These are phyloP conservation scores for Accipiter cooperii DNA, from an alignment of 2,113 vertebrate genomes.

Conservation along the genomic window DNA sequence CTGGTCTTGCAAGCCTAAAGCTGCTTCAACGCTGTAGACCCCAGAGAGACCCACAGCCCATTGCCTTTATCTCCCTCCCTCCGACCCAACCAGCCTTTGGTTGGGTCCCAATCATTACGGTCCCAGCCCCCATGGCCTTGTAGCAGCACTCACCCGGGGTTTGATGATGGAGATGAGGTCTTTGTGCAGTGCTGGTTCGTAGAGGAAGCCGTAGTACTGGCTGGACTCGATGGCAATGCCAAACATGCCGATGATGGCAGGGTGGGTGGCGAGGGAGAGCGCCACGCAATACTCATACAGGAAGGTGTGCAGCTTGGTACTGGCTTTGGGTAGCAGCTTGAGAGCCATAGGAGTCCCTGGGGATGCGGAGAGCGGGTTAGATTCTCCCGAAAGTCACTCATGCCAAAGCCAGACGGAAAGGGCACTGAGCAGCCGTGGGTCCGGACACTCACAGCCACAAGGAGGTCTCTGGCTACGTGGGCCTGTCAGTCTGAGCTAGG, in stretches of 20 bases:
- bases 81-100: neutral
- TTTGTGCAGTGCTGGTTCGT: conserved; percentile 83
- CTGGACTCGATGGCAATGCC: conserved; percentile 89
- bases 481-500: neutral
- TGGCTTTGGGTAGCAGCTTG: conserved; percentile 88
- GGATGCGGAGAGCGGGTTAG: neutral
- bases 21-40: neutral
- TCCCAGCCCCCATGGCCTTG: neutral
- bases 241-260: conserved; percentile 84
- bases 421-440: neutral
- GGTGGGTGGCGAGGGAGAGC: conserved; percentile 82
- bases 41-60: neutral
- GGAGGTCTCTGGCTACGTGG: rapidly evolving
- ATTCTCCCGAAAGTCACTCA: neutral
- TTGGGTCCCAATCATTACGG: neutral
- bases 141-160: conserved; percentile 76
- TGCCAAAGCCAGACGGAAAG: neutral
- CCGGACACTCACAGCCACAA: neutral
- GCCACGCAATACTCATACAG: conserved; percentile 92
- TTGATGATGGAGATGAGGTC: conserved; percentile 91
- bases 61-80: neutral
- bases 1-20: neutral
- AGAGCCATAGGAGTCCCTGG: conserved; percentile 90
- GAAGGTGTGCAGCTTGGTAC: conserved; percentile 88
- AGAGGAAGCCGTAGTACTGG: conserved; percentile 87